Evolutionary conservation across 2,113 vertebrate species (phyloP), one percentile per base, ranked within the genome.

Genomic region (Typhlomys cinereus): DNA sequence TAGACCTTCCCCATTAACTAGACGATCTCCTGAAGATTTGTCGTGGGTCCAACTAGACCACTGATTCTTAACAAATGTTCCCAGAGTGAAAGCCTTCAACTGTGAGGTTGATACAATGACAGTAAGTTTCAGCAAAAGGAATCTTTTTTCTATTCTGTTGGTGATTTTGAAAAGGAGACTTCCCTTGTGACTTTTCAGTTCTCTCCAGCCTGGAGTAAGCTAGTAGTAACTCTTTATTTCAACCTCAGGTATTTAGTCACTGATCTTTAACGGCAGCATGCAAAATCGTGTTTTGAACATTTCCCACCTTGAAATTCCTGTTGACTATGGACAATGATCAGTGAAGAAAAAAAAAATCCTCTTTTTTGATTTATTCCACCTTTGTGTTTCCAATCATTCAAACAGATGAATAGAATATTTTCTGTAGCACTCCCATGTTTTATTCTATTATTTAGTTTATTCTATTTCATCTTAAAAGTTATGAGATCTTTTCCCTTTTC

Each of bases 361-460:
- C 71, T 11, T 41, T 48, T 91, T 57, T 15, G 17, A 70, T 90
- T 95, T 95, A 62, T 91, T 93, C 71, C 57, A 57, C 5, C 1
- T 75, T 54, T 69, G 0, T 66, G 44, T 66, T 81, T 92, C 73
- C 41, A 75, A 80, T 46, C 29, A 71, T 23, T 71, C 31, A 88
- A 18, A 44, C 1, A 71, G 13, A 14, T 80, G 39, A 34, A 39
- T 50, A 87, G 52, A 76, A 57, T 5, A 70, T 41, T 71, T 62
- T 69, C 48, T 69, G 34, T 64, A 82, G 50, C 23, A 36, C 44
- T n/a, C n/a, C n/a, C n/a, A n/a, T n/a, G n/a, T n/a, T n/a, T n/a
- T n/a, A n/a, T n/a, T n/a, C n/a, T n/a, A n/a, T n/a, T 46, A 13
- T 29, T 1, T 59, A 57, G 61, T 27, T 90, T 66, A 17, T 25